phyloP scores from a whole-genome alignment of 35 echinoderm and acorn worm genomes.

The Apostichopus californicus region DNA sequence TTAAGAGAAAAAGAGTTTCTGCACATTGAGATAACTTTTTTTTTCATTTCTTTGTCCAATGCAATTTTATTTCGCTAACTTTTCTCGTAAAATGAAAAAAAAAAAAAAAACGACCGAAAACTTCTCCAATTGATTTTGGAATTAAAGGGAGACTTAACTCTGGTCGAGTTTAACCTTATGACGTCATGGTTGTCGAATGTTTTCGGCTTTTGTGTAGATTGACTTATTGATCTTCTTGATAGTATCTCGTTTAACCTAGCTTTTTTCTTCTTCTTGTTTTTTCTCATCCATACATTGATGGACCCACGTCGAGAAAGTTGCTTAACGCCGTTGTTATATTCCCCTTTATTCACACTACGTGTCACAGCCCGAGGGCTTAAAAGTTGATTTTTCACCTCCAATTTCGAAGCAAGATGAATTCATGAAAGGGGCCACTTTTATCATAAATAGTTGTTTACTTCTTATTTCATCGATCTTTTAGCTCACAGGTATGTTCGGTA shows the following conservation, averaged over 20 bases:
- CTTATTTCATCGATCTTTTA: constrained; percentile 32
- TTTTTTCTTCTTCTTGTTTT: neutral
- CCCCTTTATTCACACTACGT: constrained; percentile 14
- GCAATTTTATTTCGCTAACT: too few relatives aligned
- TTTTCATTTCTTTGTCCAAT: too few relatives aligned
- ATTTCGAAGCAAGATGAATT: constrained; percentile 19
- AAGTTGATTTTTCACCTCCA: constrained; percentile 3
- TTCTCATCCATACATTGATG: neutral
- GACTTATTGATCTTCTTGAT: neutral
- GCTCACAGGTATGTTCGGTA: constrained; percentile 25
- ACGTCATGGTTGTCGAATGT: neutral
- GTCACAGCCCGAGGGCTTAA: constrained; percentile 35
- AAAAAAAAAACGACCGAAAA: too few relatives aligned
- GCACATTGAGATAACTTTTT: too few relatives aligned
- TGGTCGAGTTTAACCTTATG: neutral
- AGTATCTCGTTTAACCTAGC: neutral
- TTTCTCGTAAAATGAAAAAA: too few relatives aligned
- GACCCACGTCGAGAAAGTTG: neutral
- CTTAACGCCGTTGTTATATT: neutral
- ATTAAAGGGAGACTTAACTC: neutral
- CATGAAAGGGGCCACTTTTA: constrained; percentile 16
- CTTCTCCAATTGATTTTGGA: too few relatives aligned
- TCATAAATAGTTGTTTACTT: constrained; percentile 51
- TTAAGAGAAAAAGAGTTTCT: too few relatives aligned
- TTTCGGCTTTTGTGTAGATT: neutral